Percentiles rank a stretch among this genome's conserved stretches.
Conservation (phyloP, 2,113 vertebrate species). For the Zeus faber region DNA sequence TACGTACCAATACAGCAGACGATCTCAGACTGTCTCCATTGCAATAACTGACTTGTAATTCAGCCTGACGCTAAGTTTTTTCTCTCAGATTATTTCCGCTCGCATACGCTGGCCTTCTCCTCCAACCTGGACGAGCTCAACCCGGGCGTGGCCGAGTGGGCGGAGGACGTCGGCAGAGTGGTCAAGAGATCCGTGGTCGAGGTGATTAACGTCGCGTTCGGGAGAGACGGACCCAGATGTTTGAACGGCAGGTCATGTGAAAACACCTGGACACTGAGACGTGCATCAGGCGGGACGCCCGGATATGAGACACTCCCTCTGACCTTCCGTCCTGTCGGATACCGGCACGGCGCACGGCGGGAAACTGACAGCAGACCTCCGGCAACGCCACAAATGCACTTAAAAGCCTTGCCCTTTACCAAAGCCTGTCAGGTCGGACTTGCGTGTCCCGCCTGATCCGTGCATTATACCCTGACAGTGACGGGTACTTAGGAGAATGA, state of each 20-base stretch:
- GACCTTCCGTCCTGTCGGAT: conserved; percentile 72
- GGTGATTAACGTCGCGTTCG: no score
- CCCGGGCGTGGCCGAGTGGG: conserved; percentile 90
- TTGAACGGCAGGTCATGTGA: conserved; percentile 55
- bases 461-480: conserved; percentile 44
- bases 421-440: conserved; percentile 54
- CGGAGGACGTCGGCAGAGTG: conserved; percentile 82
- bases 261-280: conserved; percentile 55
- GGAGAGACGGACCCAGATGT: conserved; percentile 24
- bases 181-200: conserved; percentile 85
- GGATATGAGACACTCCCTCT: conserved; percentile 69
- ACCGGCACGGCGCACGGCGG: conserved; percentile 44
- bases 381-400: conserved; percentile 52
- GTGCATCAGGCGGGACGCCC: conserved; percentile 56
- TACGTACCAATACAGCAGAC: no score
- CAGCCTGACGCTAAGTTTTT: no score
- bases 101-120: conserved; percentile 84
- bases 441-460: conserved; percentile 36
- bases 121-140: conserved; percentile 90
- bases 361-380: conserved; percentile 65
- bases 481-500: conserved; percentile 46
- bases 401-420: conserved; percentile 64
- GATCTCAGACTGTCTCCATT: no score
- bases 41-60: no score
- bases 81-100: conserved; percentile 85